These are phyloP conservation scores for Oryzias celebensis DNA, from an alignment of 2,113 vertebrate genomes.

Conservation along the genomic window DNA sequence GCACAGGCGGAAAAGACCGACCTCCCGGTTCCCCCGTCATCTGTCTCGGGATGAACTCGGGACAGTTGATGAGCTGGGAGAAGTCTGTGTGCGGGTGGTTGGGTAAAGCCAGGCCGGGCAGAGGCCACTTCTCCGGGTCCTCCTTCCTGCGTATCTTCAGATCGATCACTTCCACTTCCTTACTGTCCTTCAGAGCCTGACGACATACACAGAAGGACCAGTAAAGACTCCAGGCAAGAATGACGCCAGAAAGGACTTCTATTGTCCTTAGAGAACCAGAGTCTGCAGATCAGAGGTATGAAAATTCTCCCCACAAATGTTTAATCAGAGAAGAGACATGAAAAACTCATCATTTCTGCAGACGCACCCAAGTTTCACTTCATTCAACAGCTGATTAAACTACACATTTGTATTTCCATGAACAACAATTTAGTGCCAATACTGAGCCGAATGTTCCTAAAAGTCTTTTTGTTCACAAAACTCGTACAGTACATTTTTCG, in stretches of 20 bases:
- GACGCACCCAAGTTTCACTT: not conserved
- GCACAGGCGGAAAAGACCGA: constrained; percentile 43
- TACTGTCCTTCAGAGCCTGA: constrained; percentile 94
- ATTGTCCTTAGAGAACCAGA: no score
- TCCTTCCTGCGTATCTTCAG: constrained; percentile 94
- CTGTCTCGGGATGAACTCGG: constrained; percentile 93
- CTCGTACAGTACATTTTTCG: no score
- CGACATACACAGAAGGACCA: not conserved
- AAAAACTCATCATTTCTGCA: constrained; percentile 59
- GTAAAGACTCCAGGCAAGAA: no score
- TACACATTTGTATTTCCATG: no score
- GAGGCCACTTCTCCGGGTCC: constrained; percentile 93
- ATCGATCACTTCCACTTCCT: constrained; percentile 92
- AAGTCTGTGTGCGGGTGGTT: constrained; percentile 92
- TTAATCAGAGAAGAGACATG: constrained; percentile 70
- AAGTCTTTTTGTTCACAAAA: no score
- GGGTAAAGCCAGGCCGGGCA: constrained; percentile 84
- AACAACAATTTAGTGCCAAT: no score
- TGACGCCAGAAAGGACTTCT: no score
- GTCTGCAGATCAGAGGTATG: constrained; percentile 52
- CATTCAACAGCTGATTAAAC: no score
- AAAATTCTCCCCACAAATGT: constrained; percentile 17
- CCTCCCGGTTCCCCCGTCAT: constrained; percentile 83
- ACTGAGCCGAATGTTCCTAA: no score
- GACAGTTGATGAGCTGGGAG: constrained; percentile 94